Conservation (phyloP, 2,888 invertebrate species). For the Caenorhabditis angaria region DNA sequence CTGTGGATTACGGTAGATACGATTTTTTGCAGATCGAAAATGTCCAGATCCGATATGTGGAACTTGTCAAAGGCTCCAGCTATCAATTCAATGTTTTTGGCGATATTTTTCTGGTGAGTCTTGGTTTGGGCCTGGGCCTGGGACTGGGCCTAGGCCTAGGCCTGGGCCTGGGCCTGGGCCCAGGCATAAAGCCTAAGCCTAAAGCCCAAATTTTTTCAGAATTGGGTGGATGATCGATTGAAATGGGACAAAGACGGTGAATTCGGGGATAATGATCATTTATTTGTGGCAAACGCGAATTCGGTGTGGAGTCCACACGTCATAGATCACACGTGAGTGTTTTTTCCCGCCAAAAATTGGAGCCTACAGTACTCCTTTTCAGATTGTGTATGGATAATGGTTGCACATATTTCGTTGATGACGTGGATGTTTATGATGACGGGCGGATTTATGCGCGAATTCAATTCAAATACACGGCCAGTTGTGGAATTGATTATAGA, state of each 20-base stretch:
- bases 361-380: constrained; percentile 1
- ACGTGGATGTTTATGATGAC: constrained; percentile 54
- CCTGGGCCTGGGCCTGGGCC: too few relatives aligned
- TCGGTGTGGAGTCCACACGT: constrained; percentile 65
- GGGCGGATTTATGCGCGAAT: constrained; percentile 58
- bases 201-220: constrained; percentile 35
- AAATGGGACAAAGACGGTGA: constrained; percentile 62
- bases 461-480: constrained; percentile 63
- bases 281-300: constrained; percentile 58
- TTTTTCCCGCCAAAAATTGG: not conserved
- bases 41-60: constrained; percentile 43
- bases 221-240: constrained; percentile 63
- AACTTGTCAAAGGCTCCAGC: constrained; percentile 49
- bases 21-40: constrained; percentile 44
- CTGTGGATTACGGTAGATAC: too few relatives aligned
- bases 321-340: constrained; percentile 54
- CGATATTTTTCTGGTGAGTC: constrained; percentile 56
- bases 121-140: too few relatives aligned
- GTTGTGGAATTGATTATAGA: constrained; percentile 61
- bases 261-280: constrained; percentile 35
- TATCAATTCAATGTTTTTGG: constrained; percentile 66
- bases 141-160: too few relatives aligned
- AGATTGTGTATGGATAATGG: constrained; percentile 58
- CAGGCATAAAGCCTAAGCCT: too few relatives aligned
- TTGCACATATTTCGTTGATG: constrained; percentile 51